Evolutionary conservation across 2,888 invertebrate genomes (phyloP), one percentile per base, ranked within the genome.

Genomic region (Lysandra bellargus): DNA sequence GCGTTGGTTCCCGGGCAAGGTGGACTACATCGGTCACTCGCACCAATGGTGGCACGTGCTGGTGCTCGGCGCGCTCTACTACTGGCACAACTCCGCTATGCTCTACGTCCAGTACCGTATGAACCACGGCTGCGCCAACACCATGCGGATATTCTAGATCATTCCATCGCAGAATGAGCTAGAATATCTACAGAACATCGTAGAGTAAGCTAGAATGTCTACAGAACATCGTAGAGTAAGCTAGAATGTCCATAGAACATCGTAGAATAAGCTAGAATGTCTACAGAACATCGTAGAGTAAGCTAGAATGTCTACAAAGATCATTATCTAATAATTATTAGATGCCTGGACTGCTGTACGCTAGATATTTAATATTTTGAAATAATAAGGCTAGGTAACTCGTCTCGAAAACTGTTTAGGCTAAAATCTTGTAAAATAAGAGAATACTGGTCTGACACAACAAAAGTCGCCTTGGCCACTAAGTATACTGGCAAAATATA

Each of bases 11-110:
- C 96, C 97, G 83, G 99, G 99, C 85, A 96, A 96, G 87, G 97
- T 99, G 85, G 99, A 99, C 92, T 98, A 97, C 89, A 95, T 99
- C 74, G 99, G 99, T 0, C 98, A 98, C 84, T 99, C 98, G 60
- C 99, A 99, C 92, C 99, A 99, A 87, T 98, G 98, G 97, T 99
- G 99, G 99, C 99, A 99, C 90, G 94, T 98, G 44, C 95, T 99
- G 80, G 98, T 99, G 0, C 96, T 99, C 6, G 95, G 96, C 0
- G 98, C 98, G 0, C 96, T 99, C 77, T 97, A 98, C 89, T 99
- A 98, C 91, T 99, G 99, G 99, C 99, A 99, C 90, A 97, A 97
- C 88, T 92, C 98, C 4, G 98, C 97, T 78, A 96, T 97, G 95
- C 95, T 97, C 87, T 97, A 97, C 87, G 96, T 97, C 12, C 97